These are phyloP conservation scores for Falco rusticolus DNA, from an alignment of 2,797 vertebrate species.

Conservation along the genomic window DNA sequence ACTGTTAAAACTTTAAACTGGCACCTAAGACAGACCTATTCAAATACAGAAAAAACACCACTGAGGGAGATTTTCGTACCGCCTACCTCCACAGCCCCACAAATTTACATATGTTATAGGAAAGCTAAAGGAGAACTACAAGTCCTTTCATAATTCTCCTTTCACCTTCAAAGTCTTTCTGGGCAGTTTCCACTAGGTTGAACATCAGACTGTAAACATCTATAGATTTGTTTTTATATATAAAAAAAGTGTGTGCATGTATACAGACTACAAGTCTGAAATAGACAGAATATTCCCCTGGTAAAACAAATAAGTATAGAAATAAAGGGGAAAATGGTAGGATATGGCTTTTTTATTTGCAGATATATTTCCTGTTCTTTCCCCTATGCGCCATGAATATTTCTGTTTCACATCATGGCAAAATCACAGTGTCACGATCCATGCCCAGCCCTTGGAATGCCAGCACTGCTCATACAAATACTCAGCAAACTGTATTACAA, in stretches of 20 bases:
- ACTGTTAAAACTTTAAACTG: background rate
- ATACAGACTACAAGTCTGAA: background rate
- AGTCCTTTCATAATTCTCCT: background rate
- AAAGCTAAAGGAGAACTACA: background rate
- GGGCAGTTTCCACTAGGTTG: background rate
- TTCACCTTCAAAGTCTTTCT: background rate
- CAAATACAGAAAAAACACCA: background rate
- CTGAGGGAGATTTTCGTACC: background rate
- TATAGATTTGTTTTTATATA: background rate
- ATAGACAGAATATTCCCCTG: accelerated
- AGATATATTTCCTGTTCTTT: background rate
- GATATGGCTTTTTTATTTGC: background rate
- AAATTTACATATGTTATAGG: background rate
- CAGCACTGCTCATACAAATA: background rate
- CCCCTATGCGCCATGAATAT: background rate
- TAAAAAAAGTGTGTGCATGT: background rate
- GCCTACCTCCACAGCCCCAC: background rate
- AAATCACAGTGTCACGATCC: background rate
- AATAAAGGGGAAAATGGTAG: background rate
- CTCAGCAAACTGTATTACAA: too few relatives aligned
- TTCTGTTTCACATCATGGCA: background rate
- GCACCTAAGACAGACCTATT: background rate
- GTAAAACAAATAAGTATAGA: background rate
- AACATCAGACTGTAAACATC: background rate
- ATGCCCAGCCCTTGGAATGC: background rate